Evolutionary conservation across 2,888 invertebrate species (phyloP).

Genomic region (Hofmannophila pseudospretella): DNA sequence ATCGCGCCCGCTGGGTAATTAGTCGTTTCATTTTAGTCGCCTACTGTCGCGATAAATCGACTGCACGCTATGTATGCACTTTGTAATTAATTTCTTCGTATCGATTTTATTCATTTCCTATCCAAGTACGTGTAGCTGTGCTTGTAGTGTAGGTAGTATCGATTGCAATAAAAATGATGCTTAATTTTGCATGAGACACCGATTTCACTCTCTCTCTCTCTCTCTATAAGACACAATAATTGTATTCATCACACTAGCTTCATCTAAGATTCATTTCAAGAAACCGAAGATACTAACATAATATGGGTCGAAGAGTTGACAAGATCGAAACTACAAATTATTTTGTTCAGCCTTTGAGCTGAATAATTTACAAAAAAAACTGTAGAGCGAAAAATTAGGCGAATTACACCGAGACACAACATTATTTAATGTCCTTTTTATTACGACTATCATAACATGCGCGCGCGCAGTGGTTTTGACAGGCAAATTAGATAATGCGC

Average conservation of each 20-base stretch:
- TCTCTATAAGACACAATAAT: too few relatives aligned
- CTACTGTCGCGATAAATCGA: constrained; percentile 49
- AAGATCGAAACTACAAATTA: too few relatives aligned
- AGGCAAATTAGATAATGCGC: constrained; percentile 70
- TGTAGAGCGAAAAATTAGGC: neutral
- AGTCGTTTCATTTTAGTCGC: constrained; percentile 65
- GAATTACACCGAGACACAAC: neutral
- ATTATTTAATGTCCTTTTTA: neutral
- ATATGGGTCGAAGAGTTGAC: too few relatives aligned
- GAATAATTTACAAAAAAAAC: too few relatives aligned
- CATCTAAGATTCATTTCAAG: too few relatives aligned
- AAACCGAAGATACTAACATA: too few relatives aligned
- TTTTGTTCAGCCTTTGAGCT: too few relatives aligned
- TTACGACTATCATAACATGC: constrained; percentile 14
- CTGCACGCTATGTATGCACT: constrained; percentile 55
- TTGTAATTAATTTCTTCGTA: constrained; percentile 58
- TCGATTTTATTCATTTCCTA: constrained; percentile 45
- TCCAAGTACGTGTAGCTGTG: constrained; percentile 1
- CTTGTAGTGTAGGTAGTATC: too few relatives aligned
- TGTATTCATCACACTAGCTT: too few relatives aligned
- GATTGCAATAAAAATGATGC: neutral
- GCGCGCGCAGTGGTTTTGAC: constrained; percentile 62
- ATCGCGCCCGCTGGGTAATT: constrained; percentile 58
- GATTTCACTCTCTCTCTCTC: too few relatives aligned
- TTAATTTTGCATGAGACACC: too few relatives aligned